Base-by-base conservation (phyloP, 2,888 invertebrate genomes). In the Andrena flavipes region DNA sequence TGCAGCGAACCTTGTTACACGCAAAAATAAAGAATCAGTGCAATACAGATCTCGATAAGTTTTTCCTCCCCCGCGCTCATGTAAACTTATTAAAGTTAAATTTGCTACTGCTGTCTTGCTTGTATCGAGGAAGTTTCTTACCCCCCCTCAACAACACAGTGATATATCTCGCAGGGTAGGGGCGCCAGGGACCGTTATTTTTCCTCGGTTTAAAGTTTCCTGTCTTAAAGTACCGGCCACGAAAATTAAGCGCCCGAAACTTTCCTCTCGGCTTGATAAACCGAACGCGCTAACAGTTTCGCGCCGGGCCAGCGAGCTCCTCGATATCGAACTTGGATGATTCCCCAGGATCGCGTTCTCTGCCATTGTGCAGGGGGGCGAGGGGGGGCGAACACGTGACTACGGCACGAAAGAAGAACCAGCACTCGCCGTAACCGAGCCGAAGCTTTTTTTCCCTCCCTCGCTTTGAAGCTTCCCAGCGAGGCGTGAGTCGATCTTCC, bases 201-300 rank as follows among this genome's bases (percentile, higher is more conserved):
- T 69, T 69, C 74, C 64, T n/a, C 59, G 62, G 72, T 71, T 72
- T 60, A 76, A 76, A 80, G 29, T 80, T 82, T 74, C 42, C 70
- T 29, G 29, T 56, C 62, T 72, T 26, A 56, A 80, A 48, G 65
- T 56, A 54, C 42, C 51, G 51, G 68, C 20, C 48, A 60, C 51
- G 80, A 70, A 62, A 76, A 83, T 83, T 73, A 83, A 83, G 76
- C 23, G 76, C n/a, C 23, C 54, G 56, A 56, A 80, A 80, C 20
- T 75, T 84, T 63, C 20, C 20, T 2, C 26, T 13, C 16, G 68
- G 16, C 20, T 49, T 68, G 72, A 75, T 78, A 75, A 75, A 72
- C 78, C 56, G 64, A 84, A 84, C 60, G 76, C 67, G 33, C 80
- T 74, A 80, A 73, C 67, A 68, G 67, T 74, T 62, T 56, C 64